phyloP scores from a whole-genome alignment of 2,888 invertebrate genomes.

The Drosophila affinis region DNA sequence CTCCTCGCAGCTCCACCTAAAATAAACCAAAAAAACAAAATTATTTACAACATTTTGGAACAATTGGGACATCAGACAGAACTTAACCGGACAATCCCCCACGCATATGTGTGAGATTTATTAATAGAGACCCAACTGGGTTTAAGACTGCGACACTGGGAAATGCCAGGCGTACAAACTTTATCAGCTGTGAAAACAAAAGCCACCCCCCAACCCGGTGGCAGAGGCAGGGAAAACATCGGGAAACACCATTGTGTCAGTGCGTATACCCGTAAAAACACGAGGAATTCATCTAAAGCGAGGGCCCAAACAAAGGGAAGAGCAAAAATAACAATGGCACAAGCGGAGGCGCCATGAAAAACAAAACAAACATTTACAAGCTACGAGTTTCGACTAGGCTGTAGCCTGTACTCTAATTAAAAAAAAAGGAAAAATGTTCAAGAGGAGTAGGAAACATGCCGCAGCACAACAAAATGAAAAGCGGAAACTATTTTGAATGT shows the following conservation, averaged over 20 bases:
- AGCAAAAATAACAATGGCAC: constrained; percentile 28
- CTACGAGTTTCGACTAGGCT: neutral
- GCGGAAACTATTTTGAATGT: neutral
- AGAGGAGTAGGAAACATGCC: too few relatives aligned
- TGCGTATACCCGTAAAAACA: constrained; percentile 56
- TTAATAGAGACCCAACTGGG: constrained; percentile 51
- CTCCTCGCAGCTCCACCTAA: too few relatives aligned
- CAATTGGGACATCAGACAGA: neutral
- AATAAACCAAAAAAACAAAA: neutral
- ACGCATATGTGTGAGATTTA: constrained; percentile 14
- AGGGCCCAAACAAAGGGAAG: constrained; percentile 33
- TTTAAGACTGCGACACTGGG: constrained; percentile 54
- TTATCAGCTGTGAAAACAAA: constrained; percentile 68
- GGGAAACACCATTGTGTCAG: constrained; percentile 58
- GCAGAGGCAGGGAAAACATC: constrained; percentile 4
- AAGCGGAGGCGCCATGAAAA: constrained; percentile 26
- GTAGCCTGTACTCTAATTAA: neutral
- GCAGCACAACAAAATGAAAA: too few relatives aligned
- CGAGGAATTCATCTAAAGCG: constrained; percentile 20
- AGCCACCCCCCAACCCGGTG: constrained; percentile 5
- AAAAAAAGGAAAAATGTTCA: neutral
- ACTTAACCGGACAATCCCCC: constrained; percentile 15
- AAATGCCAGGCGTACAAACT: constrained; percentile 50
- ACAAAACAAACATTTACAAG: constrained; percentile 33
- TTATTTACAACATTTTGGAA: neutral